Base-by-base conservation (phyloP, 92 coral and sea anemone genomes). In the Epizoanthus stellaris region DNA sequence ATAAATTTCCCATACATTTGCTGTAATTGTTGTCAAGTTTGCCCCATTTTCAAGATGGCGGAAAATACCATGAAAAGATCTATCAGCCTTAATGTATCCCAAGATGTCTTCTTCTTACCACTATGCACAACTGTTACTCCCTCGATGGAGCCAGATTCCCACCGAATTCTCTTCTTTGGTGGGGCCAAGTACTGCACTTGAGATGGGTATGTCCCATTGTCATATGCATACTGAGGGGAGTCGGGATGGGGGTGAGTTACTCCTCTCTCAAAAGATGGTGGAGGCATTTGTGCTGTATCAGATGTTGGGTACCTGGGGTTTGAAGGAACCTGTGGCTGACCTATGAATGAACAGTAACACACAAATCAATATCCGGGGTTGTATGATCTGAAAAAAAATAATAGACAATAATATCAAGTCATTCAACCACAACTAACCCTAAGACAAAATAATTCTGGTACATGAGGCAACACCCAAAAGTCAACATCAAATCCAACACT, bases 81-180 rank as follows among this genome's bases (percentile, higher is more conserved):
- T n/a, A n/a, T n/a, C n/a, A n/a, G n/a, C n/a, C n/a, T n/a, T 30
- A 30, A 30, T 30, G 34, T 30, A 30, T 1, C 34, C 34, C 34
- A 30, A 30, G 34, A 30, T 30, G 34, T 30, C 21, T 11, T 11
- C 13, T 57, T 21, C 91, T 83, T 75, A 86, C 93, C 93, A 87
- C 80, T 80, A 69, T 85, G 47, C 21, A 56, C 39, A 12, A 56
- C 49, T 21, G 79, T 16, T 21, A 59, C n/a, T 73, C 81, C 87
- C 25, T 91, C 97, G 74, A 76, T 86, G 40, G 91, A 82, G 6
- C 85, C 93, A 73, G 93, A 91, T 75, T 91, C 98, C 98, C 94
- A 93, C 67, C 95, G 91, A 43, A 77, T 53, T 82, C 89, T 74
- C 69, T 91, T 93, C 39, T 83, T 85, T 25, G 95, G 70, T 52